Percentiles rank a stretch among this genome's conserved stretches.
Evolutionary conservation across 2,113 vertebrate genomes (phyloP).

Genomic region (Dolichallabes microphthalmus): DNA sequence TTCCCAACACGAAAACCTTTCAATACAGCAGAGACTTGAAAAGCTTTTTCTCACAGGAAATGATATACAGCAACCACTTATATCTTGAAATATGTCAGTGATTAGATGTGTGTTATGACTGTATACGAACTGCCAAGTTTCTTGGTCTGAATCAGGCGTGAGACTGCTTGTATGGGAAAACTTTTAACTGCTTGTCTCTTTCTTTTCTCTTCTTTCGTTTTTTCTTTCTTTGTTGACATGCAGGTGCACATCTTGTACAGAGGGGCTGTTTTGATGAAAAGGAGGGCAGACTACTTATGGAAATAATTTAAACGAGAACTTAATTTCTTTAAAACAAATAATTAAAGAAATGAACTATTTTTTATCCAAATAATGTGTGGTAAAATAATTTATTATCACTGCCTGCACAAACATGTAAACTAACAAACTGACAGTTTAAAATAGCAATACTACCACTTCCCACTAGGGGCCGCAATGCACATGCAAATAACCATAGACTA

Average conservation of each 20-base stretch:
- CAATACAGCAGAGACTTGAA: too few relatives aligned
- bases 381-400: not conserved
- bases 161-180: not conserved
- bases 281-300: not conserved
- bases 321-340: not conserved
- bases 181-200: not conserved
- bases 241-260: not conserved
- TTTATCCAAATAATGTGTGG: not conserved
- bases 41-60: too few relatives aligned
- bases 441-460: not conserved
- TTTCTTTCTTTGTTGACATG: not conserved
- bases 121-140: not conserved
- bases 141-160: not conserved
- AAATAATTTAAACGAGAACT: not conserved
- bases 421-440: not conserved
- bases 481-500: too few relatives aligned
- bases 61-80: too few relatives aligned
- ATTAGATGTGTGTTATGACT: not conserved
- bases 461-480: not conserved
- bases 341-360: not conserved
- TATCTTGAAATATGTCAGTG: not conserved
- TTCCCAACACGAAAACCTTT: too few relatives aligned
- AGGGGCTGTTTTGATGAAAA: not conserved
- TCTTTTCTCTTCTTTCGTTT: not conserved
- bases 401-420: not conserved